phyloP scores from a whole-genome alignment of 2,797 vertebrate species.

The Cuculus canorus region DNA sequence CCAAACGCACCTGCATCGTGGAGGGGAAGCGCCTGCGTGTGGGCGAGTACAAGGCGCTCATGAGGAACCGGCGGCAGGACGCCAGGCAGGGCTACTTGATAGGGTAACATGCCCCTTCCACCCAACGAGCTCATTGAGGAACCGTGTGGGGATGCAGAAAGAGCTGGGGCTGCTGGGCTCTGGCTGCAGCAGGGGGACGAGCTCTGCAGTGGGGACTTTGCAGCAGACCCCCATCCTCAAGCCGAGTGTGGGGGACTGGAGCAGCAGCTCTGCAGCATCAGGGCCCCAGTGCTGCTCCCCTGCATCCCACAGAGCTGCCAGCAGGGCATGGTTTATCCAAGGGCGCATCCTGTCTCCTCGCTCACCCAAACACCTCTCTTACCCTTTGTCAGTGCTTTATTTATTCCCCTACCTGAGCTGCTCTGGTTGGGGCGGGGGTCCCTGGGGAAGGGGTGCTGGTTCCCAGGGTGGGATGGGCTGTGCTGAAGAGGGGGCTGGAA shows the following conservation, averaged over 20 bases:
- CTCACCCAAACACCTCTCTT: neutral
- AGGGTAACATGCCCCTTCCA: constrained; percentile 72
- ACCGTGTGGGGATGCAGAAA: neutral
- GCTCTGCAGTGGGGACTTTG: neutral
- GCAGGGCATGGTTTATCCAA: neutral
- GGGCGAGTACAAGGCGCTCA: constrained; percentile 98
- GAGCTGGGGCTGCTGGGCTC: rapidly evolving
- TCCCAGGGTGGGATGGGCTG: neutral
- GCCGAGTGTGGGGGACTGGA: neutral
- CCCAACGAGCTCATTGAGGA: too few relatives aligned
- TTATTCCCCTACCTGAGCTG: constrained; percentile 10
- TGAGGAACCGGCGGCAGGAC: constrained; percentile 94
- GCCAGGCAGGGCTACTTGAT: constrained; percentile 81
- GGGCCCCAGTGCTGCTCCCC: neutral
- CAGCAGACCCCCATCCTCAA: neutral
- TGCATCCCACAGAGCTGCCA: rapidly evolving
- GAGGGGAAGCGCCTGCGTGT: constrained; percentile 93
- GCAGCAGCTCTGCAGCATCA: neutral
- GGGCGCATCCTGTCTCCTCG: neutral
- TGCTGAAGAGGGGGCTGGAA: neutral
- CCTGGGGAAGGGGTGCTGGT: neutral
- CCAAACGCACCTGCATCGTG: constrained; percentile 97
- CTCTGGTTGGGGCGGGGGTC: neutral
- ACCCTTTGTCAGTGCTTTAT: neutral
- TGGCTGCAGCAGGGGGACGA: neutral